These are phyloP conservation scores for Calidris pygmaea DNA, from an alignment of 2,113 vertebrate genomes.

Conservation along the genomic window DNA sequence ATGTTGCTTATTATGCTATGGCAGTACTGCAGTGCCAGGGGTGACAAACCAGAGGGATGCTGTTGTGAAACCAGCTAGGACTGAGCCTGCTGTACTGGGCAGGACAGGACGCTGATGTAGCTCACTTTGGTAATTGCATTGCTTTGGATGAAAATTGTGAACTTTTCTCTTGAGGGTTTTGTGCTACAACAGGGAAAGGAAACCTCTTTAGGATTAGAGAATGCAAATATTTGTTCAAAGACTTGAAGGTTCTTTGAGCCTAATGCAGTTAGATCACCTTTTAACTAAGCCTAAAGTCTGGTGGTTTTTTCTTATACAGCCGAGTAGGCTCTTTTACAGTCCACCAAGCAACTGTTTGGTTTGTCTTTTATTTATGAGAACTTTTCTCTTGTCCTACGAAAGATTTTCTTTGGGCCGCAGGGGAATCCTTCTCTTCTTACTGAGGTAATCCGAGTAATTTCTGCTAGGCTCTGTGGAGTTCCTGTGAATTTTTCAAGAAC, in stretches of 20 bases:
- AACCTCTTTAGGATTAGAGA: neutral
- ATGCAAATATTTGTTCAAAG: neutral
- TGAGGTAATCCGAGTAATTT: neutral
- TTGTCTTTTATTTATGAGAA: neutral
- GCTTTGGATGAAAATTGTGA: neutral
- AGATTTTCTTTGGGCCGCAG: neutral
- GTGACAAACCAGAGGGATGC: neutral
- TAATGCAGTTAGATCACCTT: neutral
- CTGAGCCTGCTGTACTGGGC: neutral
- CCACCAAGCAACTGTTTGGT: neutral
- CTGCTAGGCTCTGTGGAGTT: neutral
- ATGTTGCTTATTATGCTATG: neutral
- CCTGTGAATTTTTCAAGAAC: neutral
- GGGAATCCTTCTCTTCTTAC: neutral
- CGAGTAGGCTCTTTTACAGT: neutral
- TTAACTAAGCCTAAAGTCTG: neutral
- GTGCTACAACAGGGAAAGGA: neutral
- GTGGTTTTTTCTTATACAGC: neutral
- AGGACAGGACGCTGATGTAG: neutral
- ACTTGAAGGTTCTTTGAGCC: neutral
- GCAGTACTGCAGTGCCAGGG: neutral
- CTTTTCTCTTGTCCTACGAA: neutral
- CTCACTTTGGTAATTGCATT: neutral
- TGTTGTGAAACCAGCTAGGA: neutral
- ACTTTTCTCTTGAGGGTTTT: neutral